Conservation (phyloP, 2,797 vertebrate species). For the Gastrophryne carolinensis region DNA sequence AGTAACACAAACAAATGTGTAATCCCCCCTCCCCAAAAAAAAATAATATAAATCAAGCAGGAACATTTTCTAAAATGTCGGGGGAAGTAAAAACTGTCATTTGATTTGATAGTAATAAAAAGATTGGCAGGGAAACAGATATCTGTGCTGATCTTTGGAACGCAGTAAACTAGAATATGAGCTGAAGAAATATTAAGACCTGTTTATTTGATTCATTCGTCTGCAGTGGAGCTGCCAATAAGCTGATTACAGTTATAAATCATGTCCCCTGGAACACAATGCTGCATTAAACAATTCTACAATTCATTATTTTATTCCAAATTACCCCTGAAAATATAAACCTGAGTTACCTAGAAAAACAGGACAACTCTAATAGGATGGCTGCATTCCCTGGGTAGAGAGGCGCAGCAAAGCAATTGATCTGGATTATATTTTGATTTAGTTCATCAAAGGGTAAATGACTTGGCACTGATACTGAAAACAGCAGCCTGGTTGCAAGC, state of each 20-base stretch:
- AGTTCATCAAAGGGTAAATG: not conserved
- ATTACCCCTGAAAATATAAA: conserved; percentile 12
- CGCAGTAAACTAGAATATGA: not conserved
- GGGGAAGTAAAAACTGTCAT: conserved; percentile 7
- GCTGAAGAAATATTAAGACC: conserved; percentile 14
- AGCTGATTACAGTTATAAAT: conserved; percentile 38
- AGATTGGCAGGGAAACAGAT: not conserved
- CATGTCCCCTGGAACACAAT: not conserved
- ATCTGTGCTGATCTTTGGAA: not conserved
- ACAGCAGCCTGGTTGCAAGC: not conserved
- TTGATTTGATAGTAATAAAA: not conserved
- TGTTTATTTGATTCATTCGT: conserved; percentile 22
- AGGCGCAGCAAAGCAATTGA: not conserved
- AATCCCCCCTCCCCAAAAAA: not conserved
- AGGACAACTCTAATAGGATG: not conserved
- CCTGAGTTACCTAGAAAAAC: not conserved
- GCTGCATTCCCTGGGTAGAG: not conserved
- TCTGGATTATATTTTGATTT: not conserved
- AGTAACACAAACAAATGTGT: conserved; percentile 1
- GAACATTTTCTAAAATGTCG: not conserved
- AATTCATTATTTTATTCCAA: conserved; percentile 23
- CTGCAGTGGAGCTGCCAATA: conserved; percentile 17
- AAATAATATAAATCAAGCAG: not conserved
- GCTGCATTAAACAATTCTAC: not conserved
- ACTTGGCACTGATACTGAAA: not conserved